phyloP scores from a whole-genome alignment of 2,888 invertebrate genomes.

The Acronicta leporina region DNA sequence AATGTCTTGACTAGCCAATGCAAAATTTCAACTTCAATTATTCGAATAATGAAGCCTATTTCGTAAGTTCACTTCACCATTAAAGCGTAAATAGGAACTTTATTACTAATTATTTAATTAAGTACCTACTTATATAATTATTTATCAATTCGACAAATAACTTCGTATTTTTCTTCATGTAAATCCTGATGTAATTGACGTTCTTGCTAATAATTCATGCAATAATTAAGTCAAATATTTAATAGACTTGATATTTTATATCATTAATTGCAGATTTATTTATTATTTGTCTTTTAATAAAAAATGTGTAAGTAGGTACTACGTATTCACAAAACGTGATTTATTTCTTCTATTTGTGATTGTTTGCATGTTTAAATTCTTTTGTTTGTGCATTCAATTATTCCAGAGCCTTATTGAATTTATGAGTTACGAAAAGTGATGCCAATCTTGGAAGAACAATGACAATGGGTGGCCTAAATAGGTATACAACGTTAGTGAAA shows the following conservation, averaged over 20 bases:
- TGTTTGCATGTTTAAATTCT: constrained; percentile 19
- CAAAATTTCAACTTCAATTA: not conserved
- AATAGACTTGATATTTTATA: too few relatives aligned
- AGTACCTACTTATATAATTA: not conserved
- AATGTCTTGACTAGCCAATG: too few relatives aligned
- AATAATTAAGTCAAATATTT: too few relatives aligned
- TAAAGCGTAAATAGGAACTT: too few relatives aligned
- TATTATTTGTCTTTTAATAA: constrained; percentile 1
- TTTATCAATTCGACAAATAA: not conserved
- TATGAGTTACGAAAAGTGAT: constrained; percentile 69
- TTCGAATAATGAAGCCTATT: not conserved
- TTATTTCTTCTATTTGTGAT: constrained; percentile 2
- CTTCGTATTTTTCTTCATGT: too few relatives aligned
- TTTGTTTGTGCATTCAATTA: constrained; percentile 25
- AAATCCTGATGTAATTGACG: not conserved
- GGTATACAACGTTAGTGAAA: constrained; percentile 65
- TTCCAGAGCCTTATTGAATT: constrained; percentile 49
- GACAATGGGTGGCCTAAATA: constrained; percentile 76
- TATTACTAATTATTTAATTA: too few relatives aligned
- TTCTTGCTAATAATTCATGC: not conserved
- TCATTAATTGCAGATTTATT: too few relatives aligned
- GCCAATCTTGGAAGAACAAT: constrained; percentile 71
- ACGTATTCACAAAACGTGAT: not conserved
- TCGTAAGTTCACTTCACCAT: too few relatives aligned
- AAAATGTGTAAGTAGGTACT: constrained; percentile 1